These are phyloP conservation scores for Odocoileus virginianus DNA, from an alignment of 2,113 vertebrate genomes.

Conservation along the genomic window DNA sequence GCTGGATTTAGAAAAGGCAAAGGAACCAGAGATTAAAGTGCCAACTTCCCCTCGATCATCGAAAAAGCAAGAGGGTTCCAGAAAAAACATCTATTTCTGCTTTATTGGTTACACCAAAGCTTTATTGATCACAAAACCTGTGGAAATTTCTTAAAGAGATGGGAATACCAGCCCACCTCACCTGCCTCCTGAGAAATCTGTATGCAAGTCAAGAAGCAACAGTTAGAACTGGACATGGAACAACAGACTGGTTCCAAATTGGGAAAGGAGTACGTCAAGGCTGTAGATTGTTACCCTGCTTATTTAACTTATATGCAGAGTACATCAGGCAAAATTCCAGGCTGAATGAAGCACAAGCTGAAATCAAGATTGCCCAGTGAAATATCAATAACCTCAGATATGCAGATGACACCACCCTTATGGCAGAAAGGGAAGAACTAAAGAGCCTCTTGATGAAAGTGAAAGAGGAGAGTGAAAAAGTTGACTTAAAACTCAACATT, in stretches of 20 bases:
- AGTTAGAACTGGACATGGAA: neutral
- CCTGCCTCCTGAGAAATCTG: neutral
- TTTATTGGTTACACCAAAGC: neutral
- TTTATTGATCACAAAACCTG: neutral
- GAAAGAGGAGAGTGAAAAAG: neutral
- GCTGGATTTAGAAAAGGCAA: neutral
- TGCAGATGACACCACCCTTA: neutral
- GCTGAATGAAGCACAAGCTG: neutral
- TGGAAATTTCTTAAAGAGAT: neutral
- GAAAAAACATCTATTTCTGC: neutral
- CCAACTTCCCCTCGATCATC: neutral
- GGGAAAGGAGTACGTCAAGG: neutral
- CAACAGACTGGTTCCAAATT: neutral
- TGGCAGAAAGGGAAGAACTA: neutral
- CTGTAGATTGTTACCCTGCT: neutral
- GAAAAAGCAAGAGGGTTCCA: neutral
- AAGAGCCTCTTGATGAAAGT: neutral
- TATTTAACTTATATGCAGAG: neutral
- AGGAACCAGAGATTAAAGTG: neutral
- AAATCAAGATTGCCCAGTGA: neutral
- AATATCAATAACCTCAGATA: neutral
- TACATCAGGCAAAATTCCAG: neutral
- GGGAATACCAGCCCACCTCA: neutral
- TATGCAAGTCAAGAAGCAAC: neutral
- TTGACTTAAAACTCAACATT: neutral